Base-by-base conservation (phyloP, 2,888 invertebrate genomes). In the Uloborus plumipes region DNA sequence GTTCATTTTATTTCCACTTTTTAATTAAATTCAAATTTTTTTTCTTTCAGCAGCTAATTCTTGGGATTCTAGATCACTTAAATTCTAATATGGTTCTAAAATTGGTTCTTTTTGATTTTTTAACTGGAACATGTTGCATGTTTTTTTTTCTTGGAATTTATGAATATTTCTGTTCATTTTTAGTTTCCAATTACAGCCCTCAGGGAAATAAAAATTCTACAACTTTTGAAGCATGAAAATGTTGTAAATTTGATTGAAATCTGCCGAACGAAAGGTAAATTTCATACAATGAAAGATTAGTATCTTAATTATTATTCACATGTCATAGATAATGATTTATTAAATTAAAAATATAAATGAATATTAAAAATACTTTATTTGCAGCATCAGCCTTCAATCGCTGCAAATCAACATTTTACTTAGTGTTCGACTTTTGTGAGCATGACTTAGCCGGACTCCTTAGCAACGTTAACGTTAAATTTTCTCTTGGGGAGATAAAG, bases 401-500 rank as follows among this genome's bases (percentile, higher is more conserved):
- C 87, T 94, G 93, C 88, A 91, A 94, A 85, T 94, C 95, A 7
- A 96, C 96, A 0, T 97, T 97, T 89, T 99, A 97, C 88, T 90
- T 99, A 84, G 96, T 99, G 6, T 99, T 99, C 89, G 98, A 99
- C 87, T 99, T 99, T 88, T 98, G 98, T 88, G 98, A 99, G 88
- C 98, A 99, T 88, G 99, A 99, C 90, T 91, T 99, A 86, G 99
- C 99, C 6, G 99, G 99, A 0, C 91, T 99, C 59, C 89, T 99
- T 13, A 97, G 96, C 0, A 99, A 99, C 89, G 94, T 94, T 22
- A 95, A 96, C 89, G 97, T 99, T 0, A 97, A 97, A 91, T 98
- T 99, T 89, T 95, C 94, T 87, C 92, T 98, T 86, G 97, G 97
- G 0, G 86, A 86, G 50, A 97, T 98, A 49, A 99, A 99, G 88